phyloP scores from a whole-genome alignment of 2,797 vertebrate species.

The Leucoraja ocellata region DNA sequence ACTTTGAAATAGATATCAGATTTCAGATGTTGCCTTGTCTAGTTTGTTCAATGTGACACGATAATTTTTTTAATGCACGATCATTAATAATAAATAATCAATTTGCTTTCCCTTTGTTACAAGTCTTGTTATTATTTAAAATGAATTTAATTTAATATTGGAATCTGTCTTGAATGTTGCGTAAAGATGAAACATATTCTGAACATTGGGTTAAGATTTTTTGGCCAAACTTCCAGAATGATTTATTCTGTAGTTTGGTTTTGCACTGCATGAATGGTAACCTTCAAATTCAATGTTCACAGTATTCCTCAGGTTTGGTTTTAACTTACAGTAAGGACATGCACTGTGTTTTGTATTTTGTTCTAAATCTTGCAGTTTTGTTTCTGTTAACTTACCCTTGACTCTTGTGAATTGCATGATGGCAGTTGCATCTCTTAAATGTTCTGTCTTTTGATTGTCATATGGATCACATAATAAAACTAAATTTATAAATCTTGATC shows the following conservation, averaged over 20 bases:
- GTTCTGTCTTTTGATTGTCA: conserved; percentile 88
- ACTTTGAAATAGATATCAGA: not conserved
- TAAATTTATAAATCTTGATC: conserved; percentile 64
- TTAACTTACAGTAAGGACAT: conserved; percentile 62
- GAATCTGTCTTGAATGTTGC: conserved; percentile 33
- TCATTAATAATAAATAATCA: not conserved
- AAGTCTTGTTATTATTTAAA: conserved; percentile 18
- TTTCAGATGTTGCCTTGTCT: conserved; percentile 3
- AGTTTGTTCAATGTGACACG: conserved; percentile 15
- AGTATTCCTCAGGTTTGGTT: conserved; percentile 76
- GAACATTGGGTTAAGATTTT: conserved; percentile 49
- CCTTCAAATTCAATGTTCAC: conserved; percentile 64
- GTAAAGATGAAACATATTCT: conserved; percentile 51
- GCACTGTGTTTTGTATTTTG: conserved; percentile 62
- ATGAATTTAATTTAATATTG: not conserved
- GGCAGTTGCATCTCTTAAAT: conserved; percentile 84
- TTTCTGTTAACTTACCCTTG: conserved; percentile 73
- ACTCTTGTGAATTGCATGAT: conserved; percentile 88
- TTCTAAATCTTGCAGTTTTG: conserved; percentile 59
- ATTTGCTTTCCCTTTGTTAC: conserved; percentile 1
- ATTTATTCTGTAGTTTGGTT: conserved; percentile 63
- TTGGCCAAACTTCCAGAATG: conserved; percentile 55
- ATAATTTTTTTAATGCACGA: not conserved
- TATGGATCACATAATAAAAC: conserved; percentile 71
- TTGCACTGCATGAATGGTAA: conserved; percentile 75